Base-by-base conservation (phyloP, 1,140 invertebrate species). In the Rhyacophila brunnea region DNA sequence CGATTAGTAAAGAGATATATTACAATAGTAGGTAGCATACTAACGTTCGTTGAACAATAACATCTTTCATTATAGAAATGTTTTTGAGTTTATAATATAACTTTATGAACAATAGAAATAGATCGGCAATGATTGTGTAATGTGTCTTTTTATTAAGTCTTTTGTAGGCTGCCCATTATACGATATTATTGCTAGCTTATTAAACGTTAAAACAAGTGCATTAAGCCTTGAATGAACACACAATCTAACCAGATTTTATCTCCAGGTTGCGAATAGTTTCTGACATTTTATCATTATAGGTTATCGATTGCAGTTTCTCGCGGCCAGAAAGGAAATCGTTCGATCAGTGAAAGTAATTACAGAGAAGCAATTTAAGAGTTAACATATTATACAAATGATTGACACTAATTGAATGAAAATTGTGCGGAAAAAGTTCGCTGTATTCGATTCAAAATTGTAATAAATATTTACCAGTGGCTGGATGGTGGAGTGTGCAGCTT, bases 321-420 rank as follows among this genome's bases (percentile, higher is more conserved):
- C 14, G 38, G 14, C 44, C 19, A 15, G 13, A 23, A 43, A 44
- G 20, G 53, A 57, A 51, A 47, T 53, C 36, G 18, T 43, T 23
- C 23, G 7, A 55, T 13, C 38, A 60, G 58, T 50, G 58, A 60
- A 60, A 60, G 58, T 53, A 60, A 60, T 60, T 60, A 40, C 18
- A 6, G 47, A 38, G 18, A 14, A 49, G 23, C 32, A n/a, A 15
- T 57, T 47, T 13, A 43, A 57, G 28, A 57, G n/a, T 44, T 7
- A 7, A n/a, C 5, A 20, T 32, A 20, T 58, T 49, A 43, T 17
- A 13, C 18, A 48, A 57, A 51, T 57, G 61, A 64, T 58, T 63
- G 61, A 63, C 61, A 20, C 35, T 64, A 64, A 64, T 64, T 64
- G 61, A 64, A 55, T 44, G 13, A 51, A 64, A 49, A 64, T 23